Conservation (phyloP, 2,888 invertebrate species). For the Sinodicranocentrus sp. region DNA sequence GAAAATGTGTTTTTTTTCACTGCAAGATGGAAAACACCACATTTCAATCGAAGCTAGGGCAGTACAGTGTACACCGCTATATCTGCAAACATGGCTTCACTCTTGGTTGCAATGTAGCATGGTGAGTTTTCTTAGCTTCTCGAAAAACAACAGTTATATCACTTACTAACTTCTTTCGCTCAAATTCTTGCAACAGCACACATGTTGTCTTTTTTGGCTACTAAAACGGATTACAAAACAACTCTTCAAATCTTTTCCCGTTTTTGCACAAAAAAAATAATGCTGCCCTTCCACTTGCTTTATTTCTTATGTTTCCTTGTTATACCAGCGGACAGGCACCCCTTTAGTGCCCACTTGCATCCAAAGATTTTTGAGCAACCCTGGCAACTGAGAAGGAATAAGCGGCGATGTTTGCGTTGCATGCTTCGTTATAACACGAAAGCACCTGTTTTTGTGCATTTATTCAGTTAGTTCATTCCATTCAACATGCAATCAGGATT, state of each 20-base stretch:
- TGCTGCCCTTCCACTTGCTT: background rate
- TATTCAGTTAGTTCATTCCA: constrained; percentile 40
- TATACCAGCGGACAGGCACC: constrained; percentile 40
- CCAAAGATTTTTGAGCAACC: no score
- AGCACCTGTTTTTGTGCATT: constrained; percentile 26
- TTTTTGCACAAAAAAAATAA: constrained; percentile 59
- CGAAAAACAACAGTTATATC: constrained; percentile 64
- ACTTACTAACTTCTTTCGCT: constrained; percentile 49
- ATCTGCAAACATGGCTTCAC: constrained; percentile 13
- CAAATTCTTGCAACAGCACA: constrained; percentile 40
- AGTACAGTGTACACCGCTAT: constrained; percentile 18
- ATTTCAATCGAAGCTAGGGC: background rate
- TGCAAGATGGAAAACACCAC: background rate
- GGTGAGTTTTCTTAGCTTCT: constrained; percentile 53
- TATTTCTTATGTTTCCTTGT: background rate
- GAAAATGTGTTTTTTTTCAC: background rate
- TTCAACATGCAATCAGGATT: constrained; percentile 45
- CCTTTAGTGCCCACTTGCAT: constrained; percentile 21
- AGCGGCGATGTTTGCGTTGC: constrained; percentile 3
- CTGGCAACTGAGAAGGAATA: no score
- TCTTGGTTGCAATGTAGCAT: constrained; percentile 35
- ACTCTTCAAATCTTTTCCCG: constrained; percentile 61
- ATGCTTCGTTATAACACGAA: constrained; percentile 33
- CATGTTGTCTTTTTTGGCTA: constrained; percentile 54
- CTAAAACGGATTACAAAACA: constrained; percentile 66